These are phyloP conservation scores for Thalassarche chlororhynchos DNA, from an alignment of 2,113 vertebrate species.

Conservation along the genomic window DNA sequence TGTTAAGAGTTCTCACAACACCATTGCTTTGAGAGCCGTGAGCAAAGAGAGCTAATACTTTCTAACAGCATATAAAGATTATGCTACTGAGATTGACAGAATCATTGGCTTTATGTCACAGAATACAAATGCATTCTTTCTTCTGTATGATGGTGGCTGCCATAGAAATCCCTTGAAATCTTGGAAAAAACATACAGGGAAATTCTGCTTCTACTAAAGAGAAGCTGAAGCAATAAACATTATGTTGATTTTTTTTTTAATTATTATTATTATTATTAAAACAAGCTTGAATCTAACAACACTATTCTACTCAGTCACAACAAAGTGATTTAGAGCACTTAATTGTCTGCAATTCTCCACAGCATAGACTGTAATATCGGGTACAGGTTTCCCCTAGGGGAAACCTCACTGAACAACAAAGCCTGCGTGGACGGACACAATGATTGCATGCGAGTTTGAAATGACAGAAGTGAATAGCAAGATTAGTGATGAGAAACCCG, in stretches of 20 bases:
- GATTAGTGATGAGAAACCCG: background rate
- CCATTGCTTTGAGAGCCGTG: background rate
- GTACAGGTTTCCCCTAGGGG: background rate
- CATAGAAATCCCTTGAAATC: background rate
- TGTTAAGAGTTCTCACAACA: background rate
- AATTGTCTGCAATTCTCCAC: background rate
- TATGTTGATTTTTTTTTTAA: background rate
- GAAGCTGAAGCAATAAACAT: background rate
- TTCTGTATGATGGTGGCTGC: background rate
- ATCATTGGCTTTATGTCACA: background rate
- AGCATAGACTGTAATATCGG: accelerated
- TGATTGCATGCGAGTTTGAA: accelerated
- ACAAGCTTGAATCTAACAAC: background rate
- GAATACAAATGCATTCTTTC: background rate
- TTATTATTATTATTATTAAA: background rate
- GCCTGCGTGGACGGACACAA: background rate
- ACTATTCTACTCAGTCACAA: background rate
- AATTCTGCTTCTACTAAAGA: background rate
- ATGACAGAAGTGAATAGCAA: background rate
- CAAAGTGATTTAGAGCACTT: background rate
- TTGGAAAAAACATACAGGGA: background rate
- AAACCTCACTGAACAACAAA: background rate
- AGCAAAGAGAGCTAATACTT: background rate
- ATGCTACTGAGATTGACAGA: background rate
- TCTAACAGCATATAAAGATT: background rate